Conservation (phyloP, 2,888 invertebrate genomes). For the Penaeus monodon region DNA sequence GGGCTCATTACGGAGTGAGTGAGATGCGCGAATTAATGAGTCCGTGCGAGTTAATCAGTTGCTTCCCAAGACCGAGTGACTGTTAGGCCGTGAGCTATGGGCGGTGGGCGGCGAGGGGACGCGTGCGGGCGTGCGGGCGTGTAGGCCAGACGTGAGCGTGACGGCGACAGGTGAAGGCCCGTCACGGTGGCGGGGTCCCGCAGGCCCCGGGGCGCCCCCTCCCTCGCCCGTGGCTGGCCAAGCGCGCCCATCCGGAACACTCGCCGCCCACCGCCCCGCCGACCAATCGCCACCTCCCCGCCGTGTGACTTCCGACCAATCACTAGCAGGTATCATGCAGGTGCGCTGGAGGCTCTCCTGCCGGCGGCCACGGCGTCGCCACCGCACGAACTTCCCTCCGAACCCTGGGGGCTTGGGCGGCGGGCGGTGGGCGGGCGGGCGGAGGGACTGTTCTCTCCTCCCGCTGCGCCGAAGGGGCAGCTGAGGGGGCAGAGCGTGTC, state of each 20-base stretch:
- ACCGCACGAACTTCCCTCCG: conserved; percentile 3
- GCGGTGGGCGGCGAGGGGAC: conserved; percentile 11
- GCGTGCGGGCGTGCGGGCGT: conserved; percentile 10
- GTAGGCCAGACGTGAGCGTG: conserved; percentile 39
- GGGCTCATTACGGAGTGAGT: neutral
- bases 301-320: conserved; percentile 35
- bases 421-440: too few species aligned
- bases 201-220: conserved; percentile 14
- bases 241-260: conserved; percentile 51
- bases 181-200: conserved; percentile 43
- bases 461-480: conserved; percentile 1
- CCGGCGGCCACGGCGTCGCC: conserved; percentile 9
- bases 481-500: conserved; percentile 21
- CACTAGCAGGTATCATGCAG: conserved; percentile 24
- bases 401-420: neutral
- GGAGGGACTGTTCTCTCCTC: neutral
- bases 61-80: too few species aligned
- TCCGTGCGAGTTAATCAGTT: too few species aligned
- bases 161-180: conserved; percentile 43
- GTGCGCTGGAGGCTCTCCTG: conserved; percentile 19
- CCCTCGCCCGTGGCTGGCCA: conserved; percentile 45
- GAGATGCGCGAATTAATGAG: too few species aligned
- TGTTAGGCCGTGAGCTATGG: neutral
- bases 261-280: conserved; percentile 34
- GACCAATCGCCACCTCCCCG: conserved; percentile 16